Evolutionary conservation across 2,797 vertebrate species (phyloP), one percentile per base, ranked within the genome.

Genomic region (Oreochromis grahami): DNA sequence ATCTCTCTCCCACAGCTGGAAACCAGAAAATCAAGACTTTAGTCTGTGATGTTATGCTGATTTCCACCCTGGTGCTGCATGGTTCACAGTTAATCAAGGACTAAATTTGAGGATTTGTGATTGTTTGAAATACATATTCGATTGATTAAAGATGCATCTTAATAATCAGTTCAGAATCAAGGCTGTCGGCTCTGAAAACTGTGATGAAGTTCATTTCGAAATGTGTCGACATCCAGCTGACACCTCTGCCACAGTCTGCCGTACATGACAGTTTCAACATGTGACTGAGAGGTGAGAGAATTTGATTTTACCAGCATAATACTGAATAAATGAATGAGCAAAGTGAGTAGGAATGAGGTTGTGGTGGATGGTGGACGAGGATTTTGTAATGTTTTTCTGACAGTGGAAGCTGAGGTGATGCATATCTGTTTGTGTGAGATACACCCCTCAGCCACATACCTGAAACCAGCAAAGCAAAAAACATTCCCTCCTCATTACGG

Each of bases 1-100:
- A 51, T 83, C 70, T 77, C 48, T 78, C 41, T 76, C 8, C 43
- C 84, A 78, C 91, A 93, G 87, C 88, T 86, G 84, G 86, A 90
- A 79, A 85, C 70, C 79, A 84, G 55, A 89, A 83, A 90, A 91
- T 87, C 79, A 84, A 83, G 68, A 79, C 77, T 87, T 87, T 8
- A 68, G 48, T 63, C n/a, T 81, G 48, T 77, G 43, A 86, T 86
- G 72, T 81, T 79, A 76, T 76, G 83, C 84, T 88, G 80, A 92
- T 93, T 91, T 85, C 84, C 53, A 86, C 81, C 48, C 79, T 38
- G 24, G 45, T 74, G 78, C 41, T 26, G 43, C 79, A 82, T 15
- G 56, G 79, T 78, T 90, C 24, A 56, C 76, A 56, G 55, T 86
- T 90, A 89, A 92, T 90, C 89, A 90, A 45, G 43, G 24, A 82